These are phyloP conservation scores for Hippocampus comes DNA, from an alignment of 2,113 vertebrate genomes.

Conservation along the genomic window DNA sequence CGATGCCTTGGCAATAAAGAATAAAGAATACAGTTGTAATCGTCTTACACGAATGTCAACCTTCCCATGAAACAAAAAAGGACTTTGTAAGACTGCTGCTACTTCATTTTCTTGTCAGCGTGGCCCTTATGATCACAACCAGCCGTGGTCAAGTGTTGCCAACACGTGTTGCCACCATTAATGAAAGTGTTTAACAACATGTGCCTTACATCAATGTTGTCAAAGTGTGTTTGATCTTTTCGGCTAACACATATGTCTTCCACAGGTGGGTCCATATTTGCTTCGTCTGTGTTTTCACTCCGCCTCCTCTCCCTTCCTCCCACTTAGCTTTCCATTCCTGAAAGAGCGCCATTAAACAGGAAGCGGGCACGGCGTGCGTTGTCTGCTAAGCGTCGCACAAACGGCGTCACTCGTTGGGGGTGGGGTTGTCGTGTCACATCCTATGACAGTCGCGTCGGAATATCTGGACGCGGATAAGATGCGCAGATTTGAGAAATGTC, in stretches of 20 bases:
- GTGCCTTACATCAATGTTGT: conserved; percentile 49
- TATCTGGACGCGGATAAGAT: conserved; percentile 88
- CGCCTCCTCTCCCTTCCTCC: conserved; percentile 17
- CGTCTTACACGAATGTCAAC: too few relatives aligned
- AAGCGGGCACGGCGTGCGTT: conserved; percentile 71
- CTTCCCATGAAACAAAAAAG: too few relatives aligned
- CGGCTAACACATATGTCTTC: conserved; percentile 45
- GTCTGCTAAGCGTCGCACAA: conserved; percentile 77
- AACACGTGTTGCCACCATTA: conserved; percentile 47
- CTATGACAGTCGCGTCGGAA: conserved; percentile 90
- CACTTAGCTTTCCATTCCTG: conserved; percentile 16
- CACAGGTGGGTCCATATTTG: conserved; percentile 58
- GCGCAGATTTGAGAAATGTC: conserved; percentile 91
- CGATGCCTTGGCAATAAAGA: too few relatives aligned
- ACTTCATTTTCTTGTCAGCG: neutral
- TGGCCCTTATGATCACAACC: conserved; percentile 21
- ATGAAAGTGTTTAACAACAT: conserved; percentile 42
- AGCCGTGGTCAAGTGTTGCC: conserved; percentile 53
- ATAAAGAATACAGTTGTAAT: too few relatives aligned
- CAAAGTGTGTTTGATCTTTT: conserved; percentile 41
- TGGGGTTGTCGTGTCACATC: conserved; percentile 85
- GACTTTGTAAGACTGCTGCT: neutral
- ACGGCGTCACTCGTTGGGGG: conserved; percentile 67
- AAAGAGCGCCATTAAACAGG: conserved; percentile 67
- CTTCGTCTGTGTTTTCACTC: conserved; percentile 61